Base-by-base conservation (phyloP, 2,113 vertebrate genomes). In the Microcebus griseorufus region DNA sequence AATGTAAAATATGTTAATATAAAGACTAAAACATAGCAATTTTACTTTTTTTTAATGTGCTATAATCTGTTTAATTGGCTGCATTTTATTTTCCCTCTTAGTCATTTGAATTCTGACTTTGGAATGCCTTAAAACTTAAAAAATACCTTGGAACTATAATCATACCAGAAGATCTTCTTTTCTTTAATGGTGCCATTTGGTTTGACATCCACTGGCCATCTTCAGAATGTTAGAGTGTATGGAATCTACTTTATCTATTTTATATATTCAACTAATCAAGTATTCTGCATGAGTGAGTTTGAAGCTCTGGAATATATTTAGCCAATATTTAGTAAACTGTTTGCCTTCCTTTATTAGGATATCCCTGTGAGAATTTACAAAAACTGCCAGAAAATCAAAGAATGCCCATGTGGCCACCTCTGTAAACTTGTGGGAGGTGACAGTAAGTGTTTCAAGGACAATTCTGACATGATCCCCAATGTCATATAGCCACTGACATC, bases 371-470 rank as follows among this genome's bases (percentile, higher is more conserved):
- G 27, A 93, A 92, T 72, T 37, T 93, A 34, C 86, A 83, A 79
- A 55, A 70, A 93, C 90, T 2, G 51, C 39, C 20, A 55, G 39
- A 67, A 94, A 75, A 20, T 27, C 82, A 70, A 92, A 95, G 17
- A 72, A 84, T 80, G 8, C 13, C 45, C 12, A 20, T 39, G 10
- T 67, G 75, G 27, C 20, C 64, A 86, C 45, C 60, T 94, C 60
- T 95, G 22, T 93, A 76, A 81, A 80, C 53, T 80, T 62, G 48
- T 72, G 55, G 39, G 76, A 96, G 62, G 51, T 62, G 78, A 55
- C 75, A 75, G 9, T n/a, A 69, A 58, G 58, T 93, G 53, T 90
- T 96, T 94, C 90, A 95, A 97, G 93, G 95, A 83, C 93, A 95
- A 1, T 90, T 76, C 78, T 72, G 51, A 83, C 42, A 62, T 79